phyloP scores from a whole-genome alignment of 2,797 vertebrate genomes.

The Tolypeutes matacus region DNA sequence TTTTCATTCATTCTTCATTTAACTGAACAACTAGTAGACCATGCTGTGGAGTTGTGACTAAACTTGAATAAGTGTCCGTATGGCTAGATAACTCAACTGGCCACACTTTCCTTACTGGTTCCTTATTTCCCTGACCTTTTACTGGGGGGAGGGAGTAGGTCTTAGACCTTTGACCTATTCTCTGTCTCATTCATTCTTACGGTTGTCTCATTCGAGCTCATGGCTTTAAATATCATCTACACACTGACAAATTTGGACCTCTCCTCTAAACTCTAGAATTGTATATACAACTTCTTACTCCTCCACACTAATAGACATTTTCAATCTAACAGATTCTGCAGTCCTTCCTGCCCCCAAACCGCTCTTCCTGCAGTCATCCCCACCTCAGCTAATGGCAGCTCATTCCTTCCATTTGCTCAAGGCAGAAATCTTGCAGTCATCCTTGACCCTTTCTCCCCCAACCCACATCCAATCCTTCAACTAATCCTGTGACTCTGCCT shows the following conservation, averaged over 20 bases:
- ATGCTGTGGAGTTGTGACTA: not conserved
- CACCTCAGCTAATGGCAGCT: not conserved
- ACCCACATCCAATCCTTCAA: not conserved
- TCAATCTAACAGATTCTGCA: not conserved
- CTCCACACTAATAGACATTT: not conserved
- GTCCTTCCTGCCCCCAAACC: not conserved
- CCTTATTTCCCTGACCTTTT: not conserved
- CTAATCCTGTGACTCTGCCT: not conserved
- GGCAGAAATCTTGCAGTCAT: not conserved
- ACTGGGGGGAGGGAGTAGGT: not conserved
- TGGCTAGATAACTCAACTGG: not conserved
- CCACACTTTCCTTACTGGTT: not conserved
- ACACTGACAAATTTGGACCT: not conserved
- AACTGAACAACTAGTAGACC: not conserved
- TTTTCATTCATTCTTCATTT: not conserved
- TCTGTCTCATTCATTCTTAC: not conserved
- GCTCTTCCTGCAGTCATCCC: not conserved
- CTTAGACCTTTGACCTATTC: not conserved
- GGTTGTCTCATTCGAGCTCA: not conserved
- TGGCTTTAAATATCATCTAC: not conserved
- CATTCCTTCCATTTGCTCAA: not conserved
- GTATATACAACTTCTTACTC: not conserved
- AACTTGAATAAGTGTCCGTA: not conserved
- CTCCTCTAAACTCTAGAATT: not conserved
- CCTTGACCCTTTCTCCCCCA: not conserved